Base-by-base conservation (phyloP, 2,888 invertebrate species). In the Chrysolina americana region DNA sequence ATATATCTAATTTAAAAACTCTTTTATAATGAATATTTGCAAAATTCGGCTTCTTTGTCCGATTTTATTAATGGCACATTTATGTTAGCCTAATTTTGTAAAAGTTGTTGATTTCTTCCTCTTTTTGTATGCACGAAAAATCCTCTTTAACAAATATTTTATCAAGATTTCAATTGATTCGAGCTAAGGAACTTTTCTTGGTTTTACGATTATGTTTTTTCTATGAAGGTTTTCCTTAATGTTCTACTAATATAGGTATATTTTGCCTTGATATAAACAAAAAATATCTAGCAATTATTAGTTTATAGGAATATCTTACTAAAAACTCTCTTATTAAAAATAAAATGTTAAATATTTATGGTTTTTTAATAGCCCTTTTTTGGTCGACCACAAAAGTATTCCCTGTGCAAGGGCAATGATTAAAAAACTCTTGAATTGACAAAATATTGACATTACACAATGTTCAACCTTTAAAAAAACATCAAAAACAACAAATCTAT, bases 321-420 rank as follows among this genome's bases (percentile, higher is more conserved):
- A 81, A 81, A 74, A 85, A 83, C 81, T 78, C 83, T 83, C 84
- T 83, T 84, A 83, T 82, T 83, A 81, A 84, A 85, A 84, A 85
- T 53, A 68, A 85, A 84, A 83, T 81, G 83, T 83, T 84, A 82
- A 82, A 81, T 76, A 80, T 81, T 81, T 19, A 47, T 62, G 53
- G 63, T 63, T 23, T 63, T 74, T 73, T 41, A 53, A 21, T 53
- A 21, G 21, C 21, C 53, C 53, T 48, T 8, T 17, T 17, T 17
- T 48, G 17, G 17, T 48, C 4, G 2, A 0, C n/a, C 15, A 63
- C 4, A 8, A 28, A 36, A 63, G 6, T 28, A 41, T 17, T 44
- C 4, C 36, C 36, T 36, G 3, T 8, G 8, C 36, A 36, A 36
- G 36, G 36, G 36, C 8, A 36, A 36, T 36, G 6, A 28, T 28